Base-by-base conservation (phyloP, 1,140 invertebrate genomes). In the Meloidogyne chitwoodi region DNA sequence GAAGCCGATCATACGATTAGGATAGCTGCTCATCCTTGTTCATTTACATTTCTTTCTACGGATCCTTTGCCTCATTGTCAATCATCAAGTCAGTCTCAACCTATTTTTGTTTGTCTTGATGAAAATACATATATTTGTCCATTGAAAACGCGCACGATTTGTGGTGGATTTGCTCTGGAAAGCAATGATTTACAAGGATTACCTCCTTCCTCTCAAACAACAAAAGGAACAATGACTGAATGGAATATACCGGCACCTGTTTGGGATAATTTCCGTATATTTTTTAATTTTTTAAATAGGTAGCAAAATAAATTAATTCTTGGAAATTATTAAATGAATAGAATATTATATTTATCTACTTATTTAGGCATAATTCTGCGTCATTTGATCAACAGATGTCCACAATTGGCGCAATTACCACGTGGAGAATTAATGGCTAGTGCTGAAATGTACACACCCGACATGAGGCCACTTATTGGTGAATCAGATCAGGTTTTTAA, bases 381-480 rank as follows among this genome's bases (percentile, higher is more conserved):
- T 84, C 91, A 94, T 86, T 89, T 96, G 82, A 88, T 97, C 16
- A 90, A 92, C 70, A 90, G 95, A 29, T 91, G 96, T 75, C 94
- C 96, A 11, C 88, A 88, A 48, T 90, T 98, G 64, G 91, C 90
- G 41, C 89, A 91, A 69, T 87, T 89, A 5, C 91, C 92, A 31
- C 88, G 91, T 14, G 91, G 95, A 81, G 91, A 91, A 81, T 88
- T 98, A 16, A 92, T 92, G 80, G 94, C 94, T 87, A 92, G 92
- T 11, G 92, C 94, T 0, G 95, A 98, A 89, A 93, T 93, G 48
- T 98, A 97, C 89, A 95, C 94, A 8, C 95, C 93, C 4, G 91
- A 91, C 85, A 90, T 90, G 66, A 88, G 88, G 78, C 88, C 88
- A 87, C 88, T 91, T 41, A 89, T 98, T 19, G 95, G 95, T 2